A percentile compares a stretch with the other conserved stretches of the same genome.
Evolutionary conservation across 2,797 vertebrate species (phyloP).

Genomic region (Vireo griseus): DNA sequence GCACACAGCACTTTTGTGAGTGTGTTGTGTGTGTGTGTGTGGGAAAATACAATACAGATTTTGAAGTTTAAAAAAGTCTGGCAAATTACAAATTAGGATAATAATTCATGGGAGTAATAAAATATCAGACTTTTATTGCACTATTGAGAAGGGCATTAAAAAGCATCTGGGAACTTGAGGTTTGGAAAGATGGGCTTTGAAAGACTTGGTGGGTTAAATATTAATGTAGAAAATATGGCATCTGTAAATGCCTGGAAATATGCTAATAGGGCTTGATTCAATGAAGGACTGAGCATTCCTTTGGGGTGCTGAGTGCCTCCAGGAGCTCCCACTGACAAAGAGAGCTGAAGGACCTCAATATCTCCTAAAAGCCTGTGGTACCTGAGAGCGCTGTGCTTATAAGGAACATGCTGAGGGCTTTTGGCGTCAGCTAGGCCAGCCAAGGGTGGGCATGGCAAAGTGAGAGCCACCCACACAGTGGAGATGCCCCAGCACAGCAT

Average conservation of each 20-base stretch:
- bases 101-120: slow-evolving; percentile 79
- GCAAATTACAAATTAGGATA: slow-evolving; percentile 76
- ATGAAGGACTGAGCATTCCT: not conserved
- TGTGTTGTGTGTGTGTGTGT: not conserved
- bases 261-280: slow-evolving; percentile 36
- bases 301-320: slow-evolving; percentile 9
- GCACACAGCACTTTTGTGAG: slow-evolving; percentile 1
- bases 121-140: slow-evolving; percentile 77
- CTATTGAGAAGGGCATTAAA: slow-evolving; percentile 78
- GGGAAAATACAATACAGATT: slow-evolving; percentile 71
- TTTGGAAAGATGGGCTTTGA: slow-evolving; percentile 71
- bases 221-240: slow-evolving; percentile 79
- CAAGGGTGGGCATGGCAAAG: not conserved
- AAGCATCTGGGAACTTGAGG: slow-evolving; percentile 73
- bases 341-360: not conserved
- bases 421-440: not conserved
- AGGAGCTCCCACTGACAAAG: slow-evolving; percentile 4
- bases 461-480: not conserved
- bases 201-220: slow-evolving; percentile 76
- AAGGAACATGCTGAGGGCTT: not conserved
- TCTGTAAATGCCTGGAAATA: slow-evolving; percentile 69
- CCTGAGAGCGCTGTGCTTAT: not conserved
- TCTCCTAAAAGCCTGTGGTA: not conserved
- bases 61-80: slow-evolving; percentile 73
- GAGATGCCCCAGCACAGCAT: not conserved